A percentile compares a stretch with the other conserved stretches of the same genome.
phyloP scores from a whole-genome alignment of 2,888 invertebrate genomes.

The Polylopha cassiicola region DNA sequence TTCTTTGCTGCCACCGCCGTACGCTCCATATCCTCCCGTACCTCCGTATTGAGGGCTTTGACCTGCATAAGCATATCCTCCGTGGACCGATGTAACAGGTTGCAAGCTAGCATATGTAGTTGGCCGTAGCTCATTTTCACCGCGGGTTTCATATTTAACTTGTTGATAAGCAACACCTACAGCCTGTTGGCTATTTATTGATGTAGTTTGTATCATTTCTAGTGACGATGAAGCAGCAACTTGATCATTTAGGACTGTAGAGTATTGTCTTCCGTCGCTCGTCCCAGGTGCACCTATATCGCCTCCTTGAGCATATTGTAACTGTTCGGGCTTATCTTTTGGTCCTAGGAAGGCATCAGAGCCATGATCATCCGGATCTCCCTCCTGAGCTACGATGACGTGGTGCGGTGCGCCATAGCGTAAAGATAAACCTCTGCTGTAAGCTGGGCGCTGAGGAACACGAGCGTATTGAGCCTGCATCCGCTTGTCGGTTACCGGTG shows the following conservation, averaged over 20 bases:
- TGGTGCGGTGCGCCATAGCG: constrained; percentile 60
- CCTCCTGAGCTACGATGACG: constrained; percentile 54
- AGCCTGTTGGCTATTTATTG: constrained; percentile 59
- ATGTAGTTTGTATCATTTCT: constrained; percentile 62
- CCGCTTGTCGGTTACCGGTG: constrained; percentile 40
- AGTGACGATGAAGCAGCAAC: constrained; percentile 42
- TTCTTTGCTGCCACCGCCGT: constrained; percentile 42
- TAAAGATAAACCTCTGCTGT: constrained; percentile 46
- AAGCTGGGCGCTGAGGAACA: constrained; percentile 37
- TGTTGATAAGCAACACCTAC: constrained; percentile 63
- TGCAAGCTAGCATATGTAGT: constrained; percentile 80
- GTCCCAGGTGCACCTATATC: constrained; percentile 30
- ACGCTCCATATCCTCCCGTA: constrained; percentile 37
- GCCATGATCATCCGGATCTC: constrained; percentile 43
- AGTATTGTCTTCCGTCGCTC: constrained; percentile 52
- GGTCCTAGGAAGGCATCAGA: constrained; percentile 52
- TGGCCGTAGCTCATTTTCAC: constrained; percentile 52
- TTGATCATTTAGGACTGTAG: constrained; percentile 48
- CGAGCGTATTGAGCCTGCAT: constrained; percentile 39
- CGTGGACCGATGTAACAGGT: constrained; percentile 76
- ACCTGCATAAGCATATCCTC: constrained; percentile 54
- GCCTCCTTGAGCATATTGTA: constrained; percentile 43
- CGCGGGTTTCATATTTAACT: constrained; percentile 68
- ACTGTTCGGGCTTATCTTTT: constrained; percentile 47
- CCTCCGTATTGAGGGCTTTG: constrained; percentile 55